These are phyloP conservation scores for Diplosoma virens DNA, from an alignment of 23 tunicate genomes.

Conservation along the genomic window DNA sequence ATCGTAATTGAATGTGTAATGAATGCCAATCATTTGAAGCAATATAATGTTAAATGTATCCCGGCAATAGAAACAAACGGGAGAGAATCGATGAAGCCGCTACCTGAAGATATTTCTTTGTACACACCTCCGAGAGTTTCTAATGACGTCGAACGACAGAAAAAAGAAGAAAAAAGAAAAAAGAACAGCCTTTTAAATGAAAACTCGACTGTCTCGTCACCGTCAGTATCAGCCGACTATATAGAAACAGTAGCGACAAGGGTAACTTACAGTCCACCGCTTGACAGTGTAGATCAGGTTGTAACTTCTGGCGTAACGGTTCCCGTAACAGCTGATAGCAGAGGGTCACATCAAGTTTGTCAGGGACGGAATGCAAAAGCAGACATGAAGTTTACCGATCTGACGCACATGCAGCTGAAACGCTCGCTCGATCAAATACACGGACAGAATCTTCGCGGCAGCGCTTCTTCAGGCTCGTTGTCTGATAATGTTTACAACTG, in stretches of 20 bases:
- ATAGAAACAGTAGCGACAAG: no score
- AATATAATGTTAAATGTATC: no score
- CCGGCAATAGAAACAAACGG: background rate
- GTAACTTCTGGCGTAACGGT: no score
- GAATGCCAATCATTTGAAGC: no score
- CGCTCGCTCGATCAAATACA: conserved; percentile 68
- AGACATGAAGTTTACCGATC: conserved; percentile 69
- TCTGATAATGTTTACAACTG: background rate
- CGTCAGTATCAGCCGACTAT: no score
- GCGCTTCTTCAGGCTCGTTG: background rate
- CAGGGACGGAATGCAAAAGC: conserved; percentile 28
- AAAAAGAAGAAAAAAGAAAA: no score
- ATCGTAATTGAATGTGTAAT: no score
- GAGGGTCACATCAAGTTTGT: background rate
- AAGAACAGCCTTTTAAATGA: background rate
- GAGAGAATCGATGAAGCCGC: background rate
- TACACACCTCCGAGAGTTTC: conserved; percentile 46
- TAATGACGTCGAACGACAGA: background rate
- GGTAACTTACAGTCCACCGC: conserved; percentile 25
- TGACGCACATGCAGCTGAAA: conserved; percentile 76
- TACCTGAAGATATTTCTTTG: conserved; percentile 26
- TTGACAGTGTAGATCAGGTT: conserved; percentile 13
- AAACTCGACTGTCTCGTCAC: no score
- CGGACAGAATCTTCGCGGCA: conserved; percentile 10
- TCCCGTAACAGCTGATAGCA: no score